Evolutionary conservation across 2,888 invertebrate species (phyloP).

Genomic region (Trissoscelio sp.): DNA sequence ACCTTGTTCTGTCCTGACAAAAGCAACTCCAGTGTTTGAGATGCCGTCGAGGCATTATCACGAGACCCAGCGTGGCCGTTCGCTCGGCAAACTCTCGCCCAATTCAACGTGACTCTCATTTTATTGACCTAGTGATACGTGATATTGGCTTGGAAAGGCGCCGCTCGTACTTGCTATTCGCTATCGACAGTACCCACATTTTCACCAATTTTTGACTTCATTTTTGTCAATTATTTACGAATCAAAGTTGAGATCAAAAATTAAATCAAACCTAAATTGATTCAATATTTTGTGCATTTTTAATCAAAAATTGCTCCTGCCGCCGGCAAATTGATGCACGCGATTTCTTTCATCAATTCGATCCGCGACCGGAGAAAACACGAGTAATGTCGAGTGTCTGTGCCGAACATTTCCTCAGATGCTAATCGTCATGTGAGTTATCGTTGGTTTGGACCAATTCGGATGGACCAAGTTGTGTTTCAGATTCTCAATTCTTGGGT

Average conservation of each 20-base stretch:
- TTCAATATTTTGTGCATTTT: no score
- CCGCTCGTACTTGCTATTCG: no score
- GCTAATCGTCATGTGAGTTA: conserved; percentile 44
- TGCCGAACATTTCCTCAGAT: neutral
- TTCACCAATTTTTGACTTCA: neutral
- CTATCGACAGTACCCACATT: no score
- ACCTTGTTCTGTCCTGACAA: conserved; percentile 69
- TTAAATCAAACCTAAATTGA: no score
- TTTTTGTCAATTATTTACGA: neutral
- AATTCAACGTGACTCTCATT: conserved; percentile 58
- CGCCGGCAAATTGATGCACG: conserved; percentile 36
- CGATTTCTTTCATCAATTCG: conserved; percentile 64
- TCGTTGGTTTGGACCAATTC: no score
- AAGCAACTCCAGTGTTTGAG: conserved; percentile 69
- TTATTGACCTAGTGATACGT: conserved; percentile 65
- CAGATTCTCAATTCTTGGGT: no score
- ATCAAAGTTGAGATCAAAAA: no score
- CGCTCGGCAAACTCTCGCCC: conserved; percentile 10
- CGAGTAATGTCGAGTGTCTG: conserved; percentile 51
- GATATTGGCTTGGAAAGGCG: conserved; percentile 27
- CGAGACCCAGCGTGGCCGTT: conserved; percentile 22
- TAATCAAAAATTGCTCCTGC: neutral
- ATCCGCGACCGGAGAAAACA: conserved; percentile 60
- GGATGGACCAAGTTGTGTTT: no score
- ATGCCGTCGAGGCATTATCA: conserved; percentile 68